Base-by-base conservation (phyloP, 2,888 invertebrate species). In the Caenorhabditis imperialis region DNA sequence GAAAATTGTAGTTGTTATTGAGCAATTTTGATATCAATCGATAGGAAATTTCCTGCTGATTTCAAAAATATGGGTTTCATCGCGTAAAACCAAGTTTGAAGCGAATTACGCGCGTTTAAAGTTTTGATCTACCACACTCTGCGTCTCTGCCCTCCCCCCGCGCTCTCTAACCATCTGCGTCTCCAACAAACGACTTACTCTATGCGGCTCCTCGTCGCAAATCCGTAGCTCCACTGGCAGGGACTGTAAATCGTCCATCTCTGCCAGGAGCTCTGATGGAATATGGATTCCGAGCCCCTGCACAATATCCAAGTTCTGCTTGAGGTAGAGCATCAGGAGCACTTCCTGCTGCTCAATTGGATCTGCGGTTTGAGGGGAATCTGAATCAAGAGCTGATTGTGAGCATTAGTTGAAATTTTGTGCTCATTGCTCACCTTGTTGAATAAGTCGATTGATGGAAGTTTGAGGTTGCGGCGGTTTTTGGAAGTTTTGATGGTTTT, bases 291-390 rank as follows among this genome's bases (percentile, higher is more conserved):
- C 79, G 3, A 79, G 57, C 18, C 75, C 78, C 38, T 60, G 61
- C 0, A 70, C 63, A 30, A 81, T 69, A 33, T 75, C 75, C 25
- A 76, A 27, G 18, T 81, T 81, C 42, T 81, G 81, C 25, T 73
- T 75, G 22, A 81, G n/a, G 44, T 77, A 81, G 10, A 81, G 72
- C 60, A 81, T 69, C 33, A 81, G 55, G 0, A 81, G 73, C 14
- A 78, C 77, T 65, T 81, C 78, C 47, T 80, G 71, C 38, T 71
- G 71, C 22, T 75, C 75, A 42, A 75, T 67, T 20, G 75, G 75
- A 53, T 71, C 75, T 6, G 47, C 57, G 1, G 67, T 48, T 51
- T 71, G 71, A 14, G 75, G 75, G 7, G 70, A 71, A 33, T 62
- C 70, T 71, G 45, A 30, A 75, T n/a, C n/a, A n/a, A n/a, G n/a